Base-by-base conservation (phyloP, 2,888 invertebrate species). In the Coenonympha glycerion region DNA sequence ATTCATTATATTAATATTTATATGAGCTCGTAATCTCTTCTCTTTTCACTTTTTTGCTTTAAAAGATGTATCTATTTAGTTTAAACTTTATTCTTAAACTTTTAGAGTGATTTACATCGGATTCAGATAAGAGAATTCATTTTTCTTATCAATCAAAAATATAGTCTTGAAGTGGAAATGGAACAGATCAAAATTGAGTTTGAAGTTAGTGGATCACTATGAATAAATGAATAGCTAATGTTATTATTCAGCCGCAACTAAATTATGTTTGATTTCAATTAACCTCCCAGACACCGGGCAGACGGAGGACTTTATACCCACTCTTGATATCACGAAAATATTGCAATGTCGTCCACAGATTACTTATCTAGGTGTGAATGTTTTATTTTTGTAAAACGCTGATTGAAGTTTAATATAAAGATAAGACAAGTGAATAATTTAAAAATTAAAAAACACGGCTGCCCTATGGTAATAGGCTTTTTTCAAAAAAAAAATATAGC, bases 211-310 rank as follows among this genome's bases (percentile, higher is more conserved):
- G n/a, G 19, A 39, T 39, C 22, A 39, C 39, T 15, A 15, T 44
- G 44, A 44, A 44, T 44, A 44, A 44, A 44, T 44, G 44, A 44
- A 44, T 33, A 44, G 31, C 31, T 44, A 31, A 44, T 44, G 44
- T 33, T 44, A 44, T 44, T 33, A 44, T 44, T 44, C 44, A 44
- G 31, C 44, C 44, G 44, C 44, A 33, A 22, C 21, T 33, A 44
- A 44, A 44, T 44, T 44, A 31, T 44, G 44, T 77, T 77, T 76
- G 71, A 71, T 72, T 76, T 76, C 71, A 77, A 77, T 79, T 76
- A 78, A 66, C 69, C 49, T 67, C 68, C 69, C 71, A 76, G 71
- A 70, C 71, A 53, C 58, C 53, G 58, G 61, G 58, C 58, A 61
- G 62, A 55, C 59, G 60, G 56, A 52, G 40, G 33, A 55, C 53